phyloP scores from a whole-genome alignment of 2,888 invertebrate genomes.

The Cryptus armator region DNA sequence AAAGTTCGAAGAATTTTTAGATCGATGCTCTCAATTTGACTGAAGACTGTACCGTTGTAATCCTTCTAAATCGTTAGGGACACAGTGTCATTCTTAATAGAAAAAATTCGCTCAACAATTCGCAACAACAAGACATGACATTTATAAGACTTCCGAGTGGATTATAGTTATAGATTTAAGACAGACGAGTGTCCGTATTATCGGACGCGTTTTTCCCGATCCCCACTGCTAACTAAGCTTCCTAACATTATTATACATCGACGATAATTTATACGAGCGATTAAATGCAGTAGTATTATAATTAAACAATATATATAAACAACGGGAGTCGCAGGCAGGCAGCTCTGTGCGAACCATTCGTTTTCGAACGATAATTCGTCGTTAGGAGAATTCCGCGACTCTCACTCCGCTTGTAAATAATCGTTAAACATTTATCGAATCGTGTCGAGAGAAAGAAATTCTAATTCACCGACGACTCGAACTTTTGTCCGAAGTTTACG shows the following conservation, averaged over 20 bases:
- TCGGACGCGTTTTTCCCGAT: constrained; percentile 28
- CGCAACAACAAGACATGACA: constrained; percentile 63
- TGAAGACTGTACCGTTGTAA: constrained; percentile 9
- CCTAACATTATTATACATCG: constrained; percentile 60
- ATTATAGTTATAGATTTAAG: constrained; percentile 50
- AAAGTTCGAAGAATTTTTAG: not conserved
- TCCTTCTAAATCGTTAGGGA: constrained; percentile 23
- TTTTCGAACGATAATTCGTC: constrained; percentile 28
- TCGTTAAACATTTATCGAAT: constrained; percentile 54
- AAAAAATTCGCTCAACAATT: constrained; percentile 60
- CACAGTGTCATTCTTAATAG: constrained; percentile 39
- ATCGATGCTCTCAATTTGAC: constrained; percentile 2
- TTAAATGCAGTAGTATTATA: constrained; percentile 41
- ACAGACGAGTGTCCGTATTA: constrained; percentile 13
- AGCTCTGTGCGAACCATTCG: constrained; percentile 44
- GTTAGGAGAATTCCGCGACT: constrained; percentile 29
- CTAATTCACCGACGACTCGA: constrained; percentile 13
- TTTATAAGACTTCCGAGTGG: constrained; percentile 67
- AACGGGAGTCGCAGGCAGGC: constrained; percentile 44
- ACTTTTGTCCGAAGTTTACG: not conserved
- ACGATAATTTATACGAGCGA: constrained; percentile 55
- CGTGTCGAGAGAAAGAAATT: constrained; percentile 53
- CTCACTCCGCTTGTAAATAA: constrained; percentile 63
- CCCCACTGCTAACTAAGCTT: constrained; percentile 51
- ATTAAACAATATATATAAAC: constrained; percentile 3